Evolutionary conservation across 2,797 vertebrate genomes (phyloP).

Genomic region (Sebastes oblongus): DNA sequence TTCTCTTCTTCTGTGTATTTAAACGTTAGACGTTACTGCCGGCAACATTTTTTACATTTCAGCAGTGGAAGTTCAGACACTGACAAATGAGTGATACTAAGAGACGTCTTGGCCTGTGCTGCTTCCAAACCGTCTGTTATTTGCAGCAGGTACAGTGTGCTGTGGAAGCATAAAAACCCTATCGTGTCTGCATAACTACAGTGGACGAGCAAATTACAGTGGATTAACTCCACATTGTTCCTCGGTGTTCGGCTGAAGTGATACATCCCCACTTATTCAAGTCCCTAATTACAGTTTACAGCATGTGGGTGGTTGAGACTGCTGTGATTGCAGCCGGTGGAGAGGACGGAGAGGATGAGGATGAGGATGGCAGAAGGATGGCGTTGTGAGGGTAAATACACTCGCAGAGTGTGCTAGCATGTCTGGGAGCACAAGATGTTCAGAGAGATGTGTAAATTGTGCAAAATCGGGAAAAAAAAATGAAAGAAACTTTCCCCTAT

Average conservation of each 20-base stretch:
- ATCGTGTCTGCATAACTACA: constrained; percentile 21
- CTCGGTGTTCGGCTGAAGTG: constrained; percentile 53
- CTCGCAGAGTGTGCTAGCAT: constrained; percentile 18
- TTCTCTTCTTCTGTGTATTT: not conserved
- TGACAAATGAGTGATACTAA: not conserved
- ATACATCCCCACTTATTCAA: constrained; percentile 71
- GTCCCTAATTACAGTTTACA: constrained; percentile 78
- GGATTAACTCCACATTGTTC: constrained; percentile 70
- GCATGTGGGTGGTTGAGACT: constrained; percentile 62
- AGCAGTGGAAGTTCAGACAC: not conserved
- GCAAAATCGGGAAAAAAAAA: not conserved
- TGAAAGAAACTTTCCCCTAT: not conserved
- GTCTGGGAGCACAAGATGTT: constrained; percentile 14
- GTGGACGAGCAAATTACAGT: constrained; percentile 69
- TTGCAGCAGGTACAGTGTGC: constrained; percentile 30
- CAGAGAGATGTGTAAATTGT: constrained; percentile 16
- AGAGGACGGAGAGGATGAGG: constrained; percentile 13
- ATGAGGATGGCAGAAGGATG: constrained; percentile 40
- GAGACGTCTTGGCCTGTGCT: not conserved
- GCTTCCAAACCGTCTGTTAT: constrained; percentile 1
- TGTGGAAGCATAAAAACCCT: constrained; percentile 25
- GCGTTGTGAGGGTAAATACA: constrained; percentile 27
- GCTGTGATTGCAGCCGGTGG: constrained; percentile 45
- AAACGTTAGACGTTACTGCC: not conserved
- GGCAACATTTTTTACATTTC: constrained; percentile 15